Evolutionary conservation across 2,113 vertebrate genomes (phyloP).

Genomic region (Pelusios castaneus): DNA sequence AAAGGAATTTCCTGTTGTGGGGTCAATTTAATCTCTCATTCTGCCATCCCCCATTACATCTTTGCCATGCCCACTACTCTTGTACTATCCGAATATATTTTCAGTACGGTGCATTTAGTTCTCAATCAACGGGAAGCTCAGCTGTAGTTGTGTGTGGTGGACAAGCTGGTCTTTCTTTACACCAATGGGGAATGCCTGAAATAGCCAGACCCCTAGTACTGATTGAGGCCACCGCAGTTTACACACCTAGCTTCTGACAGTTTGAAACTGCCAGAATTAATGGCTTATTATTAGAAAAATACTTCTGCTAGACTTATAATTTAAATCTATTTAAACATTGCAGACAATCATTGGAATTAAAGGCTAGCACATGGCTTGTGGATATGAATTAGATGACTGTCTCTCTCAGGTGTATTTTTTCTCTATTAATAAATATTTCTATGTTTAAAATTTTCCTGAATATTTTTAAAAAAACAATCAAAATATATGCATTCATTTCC

Average conservation of each 20-base stretch:
- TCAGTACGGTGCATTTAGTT: constrained; percentile 70
- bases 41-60: constrained; percentile 47
- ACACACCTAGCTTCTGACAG: constrained; percentile 72
- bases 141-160: constrained; percentile 64
- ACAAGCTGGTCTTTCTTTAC: constrained; percentile 80
- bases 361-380: constrained; percentile 18
- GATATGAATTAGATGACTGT: neutral
- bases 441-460: neutral
- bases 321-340: constrained; percentile 69
- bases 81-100: constrained; percentile 58
- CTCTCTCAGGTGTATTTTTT: constrained; percentile 15
- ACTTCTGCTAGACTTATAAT: constrained; percentile 66
- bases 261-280: constrained; percentile 76
- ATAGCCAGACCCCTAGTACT: constrained; percentile 75
- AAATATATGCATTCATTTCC: neutral
- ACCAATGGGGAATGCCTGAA: constrained; percentile 76
- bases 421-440: neutral
- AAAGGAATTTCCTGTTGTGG: constrained; percentile 75
- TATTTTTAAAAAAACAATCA: neutral
- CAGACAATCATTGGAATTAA: constrained; percentile 43
- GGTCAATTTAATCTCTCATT: constrained; percentile 56
- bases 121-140: constrained; percentile 76
- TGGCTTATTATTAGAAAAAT: constrained; percentile 79
- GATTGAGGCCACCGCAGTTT: constrained; percentile 77
- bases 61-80: constrained; percentile 48